Evolutionary conservation across 2,888 invertebrate genomes (phyloP), one percentile per base, ranked within the genome.

Genomic region (Bimastos eiseni): DNA sequence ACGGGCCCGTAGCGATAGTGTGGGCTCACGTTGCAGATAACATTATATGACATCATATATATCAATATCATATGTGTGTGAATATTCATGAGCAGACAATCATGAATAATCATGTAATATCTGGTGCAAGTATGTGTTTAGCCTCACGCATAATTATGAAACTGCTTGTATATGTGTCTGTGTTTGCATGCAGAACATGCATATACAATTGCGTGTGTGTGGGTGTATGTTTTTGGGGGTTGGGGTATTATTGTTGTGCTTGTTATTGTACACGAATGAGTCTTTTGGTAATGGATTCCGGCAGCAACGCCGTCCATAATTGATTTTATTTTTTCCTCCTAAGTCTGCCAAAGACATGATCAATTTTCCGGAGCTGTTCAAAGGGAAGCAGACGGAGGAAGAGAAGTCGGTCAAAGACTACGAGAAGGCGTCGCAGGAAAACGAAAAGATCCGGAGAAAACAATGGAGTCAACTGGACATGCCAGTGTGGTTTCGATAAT

Each of bases 331-430:
- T 11, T 33, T 83, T 92, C 92, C 93, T 93, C 96, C 96, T 15
- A 95, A 98, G 97, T 97, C 97, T 0, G 97, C 96, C 94, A 96
- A 96, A 24, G 95, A 96, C 93, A 96, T 95, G 90, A 98, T 98
- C 95, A 96, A 96, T 92, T 98, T 97, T 94, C 98, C 98, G 0
- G 96, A 97, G 88, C 92, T 98, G 86, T 97, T 97, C 94, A 89
- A 90, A 88, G 90, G 34, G 36, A 91, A 89, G 86, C 44, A 83
- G 70, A 91, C 89, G 41, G 83, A 86, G 83, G 36, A 55, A 19
- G 86, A 89, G 55, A 91, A 91, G 84, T 88, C 90, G 34, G 49
- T 41, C 44, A 44, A 90, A 21, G 86, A 90, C 37, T 34, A 44
- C n/a, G 1, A 44, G 89, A 89, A 89, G 38, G 24, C 33, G 6